phyloP scores from a whole-genome alignment of 2,113 vertebrate genomes.

The Cygnus atratus region DNA sequence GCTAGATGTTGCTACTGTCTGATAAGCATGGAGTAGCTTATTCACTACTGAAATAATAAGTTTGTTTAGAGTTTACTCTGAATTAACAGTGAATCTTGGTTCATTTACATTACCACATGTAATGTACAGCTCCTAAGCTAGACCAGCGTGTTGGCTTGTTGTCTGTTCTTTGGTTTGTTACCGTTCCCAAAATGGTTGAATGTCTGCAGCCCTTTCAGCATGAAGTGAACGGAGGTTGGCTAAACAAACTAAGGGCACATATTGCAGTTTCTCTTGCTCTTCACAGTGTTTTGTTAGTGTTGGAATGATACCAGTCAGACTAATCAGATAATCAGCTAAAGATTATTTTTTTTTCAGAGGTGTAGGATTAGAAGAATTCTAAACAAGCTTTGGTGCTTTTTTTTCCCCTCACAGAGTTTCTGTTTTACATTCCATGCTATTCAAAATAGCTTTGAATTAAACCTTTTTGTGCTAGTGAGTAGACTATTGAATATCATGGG shows the following conservation, averaged over 20 bases:
- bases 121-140: neutral
- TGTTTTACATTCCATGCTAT: neutral
- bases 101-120: neutral
- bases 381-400: neutral
- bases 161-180: neutral
- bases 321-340: neutral
- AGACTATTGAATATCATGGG: neutral
- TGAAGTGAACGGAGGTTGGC: neutral
- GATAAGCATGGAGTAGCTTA: neutral
- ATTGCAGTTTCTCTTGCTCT: neutral
- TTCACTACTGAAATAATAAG: neutral
- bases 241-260: neutral
- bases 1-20: neutral
- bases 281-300: neutral
- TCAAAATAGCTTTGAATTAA: neutral
- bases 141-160: neutral
- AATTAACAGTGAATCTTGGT: neutral
- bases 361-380: neutral
- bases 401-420: neutral
- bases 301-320: neutral
- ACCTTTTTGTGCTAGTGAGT: neutral
- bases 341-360: too few species aligned
- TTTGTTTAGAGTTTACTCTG: neutral
- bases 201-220: neutral
- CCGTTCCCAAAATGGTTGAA: neutral